These are phyloP conservation scores for Hyppa rectilinea DNA, from an alignment of 2,888 invertebrate species.

Conservation along the genomic window DNA sequence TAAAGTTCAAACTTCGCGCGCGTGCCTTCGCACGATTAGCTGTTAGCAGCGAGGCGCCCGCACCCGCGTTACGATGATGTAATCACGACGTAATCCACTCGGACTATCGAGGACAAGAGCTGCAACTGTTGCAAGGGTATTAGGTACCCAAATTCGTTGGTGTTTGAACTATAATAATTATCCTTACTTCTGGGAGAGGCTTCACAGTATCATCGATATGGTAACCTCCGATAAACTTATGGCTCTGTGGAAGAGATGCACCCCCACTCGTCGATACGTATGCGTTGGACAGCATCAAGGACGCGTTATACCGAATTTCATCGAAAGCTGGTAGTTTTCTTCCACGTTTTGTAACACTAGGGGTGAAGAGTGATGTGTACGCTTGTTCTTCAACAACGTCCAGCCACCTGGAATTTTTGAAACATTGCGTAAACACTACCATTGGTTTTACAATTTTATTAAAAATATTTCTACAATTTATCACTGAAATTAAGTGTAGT, in stretches of 20 bases:
- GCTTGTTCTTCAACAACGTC: constrained; percentile 16
- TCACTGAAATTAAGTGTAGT: not conserved
- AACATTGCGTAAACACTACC: not conserved
- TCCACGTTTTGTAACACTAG: constrained; percentile 71
- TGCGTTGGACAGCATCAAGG: constrained; percentile 78
- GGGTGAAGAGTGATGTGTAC: constrained; percentile 64
- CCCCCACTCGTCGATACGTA: constrained; percentile 74
- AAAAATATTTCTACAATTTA: not conserved
- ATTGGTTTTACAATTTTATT: not conserved
- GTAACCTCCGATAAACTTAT: constrained; percentile 78
- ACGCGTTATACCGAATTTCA: constrained; percentile 74
- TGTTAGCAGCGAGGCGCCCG: no score
- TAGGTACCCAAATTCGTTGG: not conserved
- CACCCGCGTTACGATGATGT: no score
- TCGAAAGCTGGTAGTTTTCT: constrained; percentile 68
- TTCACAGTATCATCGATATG: constrained; percentile 75
- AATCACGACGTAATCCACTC: no score
- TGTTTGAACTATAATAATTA: not conserved
- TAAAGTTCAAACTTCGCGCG: no score
- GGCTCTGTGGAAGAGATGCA: constrained; percentile 75
- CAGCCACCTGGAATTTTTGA: constrained; percentile 17
- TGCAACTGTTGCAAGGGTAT: no score
- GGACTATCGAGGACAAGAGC: no score
- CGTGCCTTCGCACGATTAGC: no score
- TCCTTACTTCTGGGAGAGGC: constrained; percentile 75